Evolutionary conservation across 1,140 invertebrate species (phyloP), one percentile per base, ranked within the genome.

Genomic region (Calephelis nemesis): DNA sequence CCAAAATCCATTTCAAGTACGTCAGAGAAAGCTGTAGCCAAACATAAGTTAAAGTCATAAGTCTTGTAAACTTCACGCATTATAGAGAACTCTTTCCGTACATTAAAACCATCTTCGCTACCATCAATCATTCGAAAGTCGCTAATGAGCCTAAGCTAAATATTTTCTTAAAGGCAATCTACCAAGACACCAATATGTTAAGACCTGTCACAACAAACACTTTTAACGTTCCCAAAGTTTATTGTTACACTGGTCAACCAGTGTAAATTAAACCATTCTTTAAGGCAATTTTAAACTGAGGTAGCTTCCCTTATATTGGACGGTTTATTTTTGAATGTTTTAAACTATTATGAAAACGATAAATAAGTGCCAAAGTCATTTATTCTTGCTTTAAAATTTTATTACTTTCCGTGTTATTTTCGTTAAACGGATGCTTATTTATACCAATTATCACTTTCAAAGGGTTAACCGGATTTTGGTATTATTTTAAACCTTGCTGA

Each of bases 131-230:
- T 80, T 81, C 70, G 49, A 73, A 75, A 81, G 76, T 77, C 77
- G 78, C 83, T 86, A 88, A 86, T 86, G 82, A 85, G 77, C 75
- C 75, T 72, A 83, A 85, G 83, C 81, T 77, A 83, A 87, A 83
- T 80, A 85, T 83, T 83, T 78, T 79, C 83, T 74, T 77, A 63
- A 73, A 74, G 77, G 60, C 73, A 80, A 80, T 78, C 75, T 74
- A 68, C 70, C 71, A 50, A 63, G 75, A 48, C 48, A 74, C 84
- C 78, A 85, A 67, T 71, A 70, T 77, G 76, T 65, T 66, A 68
- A 68, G 82, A 78, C 64, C 81, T 74, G 62, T 69, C 52, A 49
- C 64, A 65, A 63, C 71, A 47, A 74, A 75, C 71, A 79, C 68
- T 68, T 73, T 54, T 63, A 67, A 64, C 64, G 67, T 62, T 64